Percentiles rank a stretch among this genome's conserved stretches.
Evolutionary conservation across 1,140 invertebrate genomes (phyloP).

Genomic region (Meloidogyne floridensis): DNA sequence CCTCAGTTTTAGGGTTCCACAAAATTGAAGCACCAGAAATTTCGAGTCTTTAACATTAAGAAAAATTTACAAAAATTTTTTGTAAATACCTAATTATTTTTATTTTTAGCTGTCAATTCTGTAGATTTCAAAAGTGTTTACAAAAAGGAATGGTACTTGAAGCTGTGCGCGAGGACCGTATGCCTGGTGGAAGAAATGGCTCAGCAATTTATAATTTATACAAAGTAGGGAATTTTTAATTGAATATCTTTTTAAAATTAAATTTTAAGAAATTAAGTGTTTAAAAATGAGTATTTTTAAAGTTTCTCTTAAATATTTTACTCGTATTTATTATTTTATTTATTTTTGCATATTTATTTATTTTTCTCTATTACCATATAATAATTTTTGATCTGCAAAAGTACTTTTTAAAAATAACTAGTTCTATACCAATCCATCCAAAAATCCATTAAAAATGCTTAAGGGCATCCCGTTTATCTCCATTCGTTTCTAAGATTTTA

Average conservation of each 20-base stretch:
- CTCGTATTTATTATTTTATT: background rate
- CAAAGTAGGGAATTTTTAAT: conserved; percentile 74
- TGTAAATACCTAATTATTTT: no score
- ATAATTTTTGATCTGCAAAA: no score
- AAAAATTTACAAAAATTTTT: no score
- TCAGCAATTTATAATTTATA: conserved; percentile 98
- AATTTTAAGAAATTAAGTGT: no score
- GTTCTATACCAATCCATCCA: background rate
- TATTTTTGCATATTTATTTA: background rate
- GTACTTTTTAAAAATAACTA: background rate
- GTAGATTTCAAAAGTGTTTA: conserved; percentile 97
- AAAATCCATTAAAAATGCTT: background rate
- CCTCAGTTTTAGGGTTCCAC: no score
- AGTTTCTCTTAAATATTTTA: background rate
- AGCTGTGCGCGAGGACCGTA: conserved; percentile 95
- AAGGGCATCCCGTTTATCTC: background rate
- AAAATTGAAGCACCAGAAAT: no score
- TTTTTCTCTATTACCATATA: no score
- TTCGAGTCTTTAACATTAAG: no score
- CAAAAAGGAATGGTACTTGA: conserved; percentile 92
- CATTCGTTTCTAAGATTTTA: background rate
- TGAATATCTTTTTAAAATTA: background rate
- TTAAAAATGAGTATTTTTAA: no score
- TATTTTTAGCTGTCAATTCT: conserved; percentile 81
- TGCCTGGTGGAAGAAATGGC: conserved; percentile 96